phyloP scores from a whole-genome alignment of 2,113 vertebrate species.

The Gulo gulo region DNA sequence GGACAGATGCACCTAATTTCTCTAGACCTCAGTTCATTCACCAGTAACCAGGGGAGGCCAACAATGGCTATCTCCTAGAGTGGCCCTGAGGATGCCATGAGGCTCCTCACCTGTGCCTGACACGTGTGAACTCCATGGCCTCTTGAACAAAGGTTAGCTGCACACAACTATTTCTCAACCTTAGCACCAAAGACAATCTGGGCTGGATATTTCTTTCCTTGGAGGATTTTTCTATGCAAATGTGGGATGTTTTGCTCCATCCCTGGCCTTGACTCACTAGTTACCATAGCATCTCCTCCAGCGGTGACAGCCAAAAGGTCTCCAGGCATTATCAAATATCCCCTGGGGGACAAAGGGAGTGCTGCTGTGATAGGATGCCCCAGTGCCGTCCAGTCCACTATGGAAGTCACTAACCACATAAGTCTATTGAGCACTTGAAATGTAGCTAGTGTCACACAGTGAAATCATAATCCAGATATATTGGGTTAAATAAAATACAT shows the following conservation, averaged over 20 bases:
- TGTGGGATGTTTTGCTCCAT: neutral
- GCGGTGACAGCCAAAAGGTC: neutral
- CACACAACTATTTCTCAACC: neutral
- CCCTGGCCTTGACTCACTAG: neutral
- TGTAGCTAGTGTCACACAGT: accelerated
- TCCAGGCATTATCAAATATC: too few species aligned
- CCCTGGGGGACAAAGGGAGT: neutral
- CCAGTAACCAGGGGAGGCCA: accelerated
- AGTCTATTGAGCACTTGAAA: neutral
- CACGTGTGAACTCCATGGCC: accelerated
- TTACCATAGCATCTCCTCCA: too few species aligned
- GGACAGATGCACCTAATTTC: neutral
- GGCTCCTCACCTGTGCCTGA: accelerated
- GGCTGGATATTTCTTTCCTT: too few species aligned
- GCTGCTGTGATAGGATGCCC: accelerated
- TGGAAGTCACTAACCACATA: neutral
- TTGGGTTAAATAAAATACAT: neutral
- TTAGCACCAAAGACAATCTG: accelerated
- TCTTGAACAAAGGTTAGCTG: too few species aligned
- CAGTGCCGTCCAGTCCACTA: neutral
- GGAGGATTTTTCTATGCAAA: neutral
- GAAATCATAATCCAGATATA: neutral
- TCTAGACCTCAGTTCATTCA: neutral
- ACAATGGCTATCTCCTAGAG: too few species aligned
- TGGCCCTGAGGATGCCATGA: too few species aligned